A percentile compares a stretch with the other conserved stretches of the same genome.
phyloP scores from a whole-genome alignment of 2,888 invertebrate species.

The Notodonta ziczac region DNA sequence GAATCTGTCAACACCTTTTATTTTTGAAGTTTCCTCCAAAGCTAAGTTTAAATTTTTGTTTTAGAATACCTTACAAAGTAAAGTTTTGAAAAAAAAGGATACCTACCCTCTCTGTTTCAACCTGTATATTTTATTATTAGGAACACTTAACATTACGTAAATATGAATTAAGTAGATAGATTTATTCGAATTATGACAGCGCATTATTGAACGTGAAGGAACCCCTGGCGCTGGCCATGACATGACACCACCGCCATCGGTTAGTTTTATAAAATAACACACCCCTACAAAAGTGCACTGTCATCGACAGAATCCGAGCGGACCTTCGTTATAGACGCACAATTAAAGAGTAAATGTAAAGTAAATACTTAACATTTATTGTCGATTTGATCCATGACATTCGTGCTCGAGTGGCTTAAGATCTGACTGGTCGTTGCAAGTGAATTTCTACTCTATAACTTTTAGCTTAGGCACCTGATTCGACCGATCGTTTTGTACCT shows the following conservation, averaged over 20 bases:
- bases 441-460: constrained; percentile 21
- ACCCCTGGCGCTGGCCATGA: constrained; percentile 5
- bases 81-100: too few relatives aligned
- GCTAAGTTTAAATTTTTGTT: too few relatives aligned
- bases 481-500: constrained; percentile 38
- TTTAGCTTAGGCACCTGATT: constrained; percentile 34
- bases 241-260: constrained; percentile 32
- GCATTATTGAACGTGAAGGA: neutral
- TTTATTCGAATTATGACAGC: neutral
- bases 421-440: constrained; percentile 12
- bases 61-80: too few relatives aligned
- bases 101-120: too few relatives aligned
- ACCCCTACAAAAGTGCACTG: constrained; percentile 65
- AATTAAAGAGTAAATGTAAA: constrained; percentile 79
- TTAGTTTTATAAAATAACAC: constrained; percentile 60
- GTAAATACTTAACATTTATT: constrained; percentile 78
- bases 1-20: too few relatives aligned
- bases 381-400: constrained; percentile 77
- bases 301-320: constrained; percentile 68
- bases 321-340: constrained; percentile 60
- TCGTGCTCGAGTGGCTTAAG: constrained; percentile 52
- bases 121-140: too few relatives aligned
- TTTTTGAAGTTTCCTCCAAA: too few relatives aligned
- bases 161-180: neutral
- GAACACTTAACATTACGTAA: too few relatives aligned